Evolutionary conservation across 2,797 vertebrate genomes (phyloP), one percentile per base, ranked within the genome.

Genomic region (Varecia variegata): DNA sequence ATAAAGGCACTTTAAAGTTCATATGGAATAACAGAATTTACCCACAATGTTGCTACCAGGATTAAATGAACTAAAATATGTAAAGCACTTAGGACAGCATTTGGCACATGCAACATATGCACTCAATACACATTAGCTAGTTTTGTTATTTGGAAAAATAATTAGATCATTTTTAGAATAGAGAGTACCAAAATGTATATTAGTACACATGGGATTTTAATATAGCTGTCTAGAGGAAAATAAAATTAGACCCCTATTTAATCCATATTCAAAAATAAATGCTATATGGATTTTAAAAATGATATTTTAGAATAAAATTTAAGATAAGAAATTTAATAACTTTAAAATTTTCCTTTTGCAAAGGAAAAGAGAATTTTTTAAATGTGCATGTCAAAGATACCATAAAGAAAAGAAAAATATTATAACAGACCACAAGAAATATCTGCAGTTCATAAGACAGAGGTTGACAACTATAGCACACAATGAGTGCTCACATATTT

Each of bases 1-100:
- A 58, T 88, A 93, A 93, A 90, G 74, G 38, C 70, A 93, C 65
- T 95, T 86, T 95, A 40, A 90, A 52, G 35, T 74, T 90, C 40
- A 81, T 38, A 45, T 32, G 18, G 20, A 89, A 89, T 30, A 45
- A 70, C 3, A 68, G 50, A 87, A 76, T n/a, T 95, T 79, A 62
- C n/a, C 81, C 45, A 87, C n/a, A 73, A 62, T 79, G 27, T 52
- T 88, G 62, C 54, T 80, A 71, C 71, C 88, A 93, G 38, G 35
- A 88, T 35, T 91, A 79, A 91, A 88, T 58, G 45, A 76, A 10
- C 54, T 60, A 54, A 70, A 87, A 76, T 40, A 70, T 10, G 12
- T 54, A 47, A 90, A 90, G 27, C 68, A 25, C 70, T 54, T 77
- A 93, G 70, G 45, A 71, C 21, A 62, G 38, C 32, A 83, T 83